phyloP scores from a whole-genome alignment of 2,113 vertebrate genomes.

The Microtus pennsylvanicus region DNA sequence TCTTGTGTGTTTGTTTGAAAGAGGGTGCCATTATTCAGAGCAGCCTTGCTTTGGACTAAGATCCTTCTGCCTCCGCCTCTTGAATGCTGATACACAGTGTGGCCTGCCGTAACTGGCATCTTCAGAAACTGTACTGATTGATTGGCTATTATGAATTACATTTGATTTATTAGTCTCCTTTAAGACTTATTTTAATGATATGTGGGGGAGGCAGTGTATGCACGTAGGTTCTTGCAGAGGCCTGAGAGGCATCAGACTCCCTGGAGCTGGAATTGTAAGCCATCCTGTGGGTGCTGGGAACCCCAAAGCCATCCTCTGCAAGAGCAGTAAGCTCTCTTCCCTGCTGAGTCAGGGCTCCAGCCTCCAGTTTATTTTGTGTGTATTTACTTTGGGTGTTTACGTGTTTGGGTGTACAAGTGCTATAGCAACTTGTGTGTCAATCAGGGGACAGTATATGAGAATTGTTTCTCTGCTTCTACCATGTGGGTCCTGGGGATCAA shows the following conservation, averaged over 20 bases:
- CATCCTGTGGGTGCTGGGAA: not conserved
- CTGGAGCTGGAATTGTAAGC: not conserved
- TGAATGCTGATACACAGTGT: too few relatives aligned
- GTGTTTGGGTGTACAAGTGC: not conserved
- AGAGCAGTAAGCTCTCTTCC: not conserved
- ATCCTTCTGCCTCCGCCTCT: not conserved
- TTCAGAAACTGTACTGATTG: not conserved
- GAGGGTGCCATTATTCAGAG: not conserved
- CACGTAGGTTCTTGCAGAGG: not conserved
- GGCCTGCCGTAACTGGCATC: not conserved
- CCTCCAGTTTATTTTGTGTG: not conserved
- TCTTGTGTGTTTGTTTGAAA: not conserved
- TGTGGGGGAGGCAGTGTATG: not conserved
- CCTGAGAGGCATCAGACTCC: not conserved
- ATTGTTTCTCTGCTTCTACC: not conserved
- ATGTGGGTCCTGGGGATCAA: not conserved
- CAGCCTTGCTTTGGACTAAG: not conserved
- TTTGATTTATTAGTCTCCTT: not conserved
- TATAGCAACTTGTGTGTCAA: not conserved
- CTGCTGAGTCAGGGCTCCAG: not conserved
- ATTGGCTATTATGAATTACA: not conserved
- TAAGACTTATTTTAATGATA: not conserved
- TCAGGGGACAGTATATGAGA: not conserved
- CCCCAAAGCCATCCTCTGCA: not conserved
- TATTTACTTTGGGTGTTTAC: not conserved